Base-by-base conservation (phyloP, 2,888 invertebrate species). In the Cryptocephalus primarius region DNA sequence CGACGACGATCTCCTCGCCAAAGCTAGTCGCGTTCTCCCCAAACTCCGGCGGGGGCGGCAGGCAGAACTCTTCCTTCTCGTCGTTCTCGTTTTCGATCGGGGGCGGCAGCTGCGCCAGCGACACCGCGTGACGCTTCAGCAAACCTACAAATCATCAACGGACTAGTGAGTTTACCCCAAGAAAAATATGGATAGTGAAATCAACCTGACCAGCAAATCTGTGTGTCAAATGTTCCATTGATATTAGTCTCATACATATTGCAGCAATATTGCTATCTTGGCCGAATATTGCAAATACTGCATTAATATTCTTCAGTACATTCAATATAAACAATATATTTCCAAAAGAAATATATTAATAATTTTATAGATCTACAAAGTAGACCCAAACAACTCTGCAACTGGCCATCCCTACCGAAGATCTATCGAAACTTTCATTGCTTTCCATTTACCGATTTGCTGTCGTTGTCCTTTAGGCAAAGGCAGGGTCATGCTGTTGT, bases 81-180 rank as follows among this genome's bases (percentile, higher is more conserved):
- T 89, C 86, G 47, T 82, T 78, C 52, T 82, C 80, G 34, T 77
- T 75, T 62, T 85, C 84, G 49, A 83, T 73, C 11, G 90, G 88
- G 9, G 88, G 88, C 42, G 89, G 89, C 46, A 90, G 72, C 64
- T 85, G 85, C 9, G 86, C 85, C 49, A 89, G 71, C 43, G 86
- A 83, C 33, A 83, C 86, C 8, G 62, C 61, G 48, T 61, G 60
- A 33, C 62, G 56, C 43, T 52, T 52, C 32, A 31, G 50, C 46
- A 53, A 47, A 49, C 54, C 58, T 58, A 31, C 9, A 55, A 50
- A 32, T 43, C n/a, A n/a, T n/a, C n/a, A 43, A 11, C 31, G 22
- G 33, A 32, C 6, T 43, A 22, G 22, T 22, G 6, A 22, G 22
- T 22, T 22, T 22, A 6, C 6, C 6, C 22, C 22, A 22, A n/a